These are phyloP conservation scores for Poicephalus gulielmi DNA, from an alignment of 2,113 vertebrate genomes.

Conservation along the genomic window DNA sequence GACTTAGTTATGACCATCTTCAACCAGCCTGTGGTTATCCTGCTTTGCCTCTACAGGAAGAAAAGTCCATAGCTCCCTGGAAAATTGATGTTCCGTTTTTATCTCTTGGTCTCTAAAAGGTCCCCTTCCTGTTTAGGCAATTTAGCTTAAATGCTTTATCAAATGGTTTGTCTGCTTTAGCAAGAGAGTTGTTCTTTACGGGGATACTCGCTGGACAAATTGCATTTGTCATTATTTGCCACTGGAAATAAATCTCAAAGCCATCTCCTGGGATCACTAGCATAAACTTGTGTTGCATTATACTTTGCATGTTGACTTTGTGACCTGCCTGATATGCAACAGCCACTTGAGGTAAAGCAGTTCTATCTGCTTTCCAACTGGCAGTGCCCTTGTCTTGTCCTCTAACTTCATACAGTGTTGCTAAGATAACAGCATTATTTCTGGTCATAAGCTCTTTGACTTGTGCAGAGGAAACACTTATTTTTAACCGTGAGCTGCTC, in stretches of 20 bases:
- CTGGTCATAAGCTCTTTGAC: slow-evolving; percentile 7
- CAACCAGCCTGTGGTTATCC: not conserved
- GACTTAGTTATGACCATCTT: not conserved
- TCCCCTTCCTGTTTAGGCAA: not conserved
- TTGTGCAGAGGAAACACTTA: slow-evolving; percentile 16
- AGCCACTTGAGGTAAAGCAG: slow-evolving; percentile 49
- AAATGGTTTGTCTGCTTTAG: not conserved
- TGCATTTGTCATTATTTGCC: not conserved
- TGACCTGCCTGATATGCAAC: slow-evolving; percentile 36
- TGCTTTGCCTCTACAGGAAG: not conserved
- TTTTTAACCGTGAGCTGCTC: slow-evolving; percentile 45
- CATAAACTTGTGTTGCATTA: not conserved
- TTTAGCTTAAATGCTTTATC: not conserved
- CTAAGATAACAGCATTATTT: slow-evolving; percentile 52
- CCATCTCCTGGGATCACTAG: not conserved
- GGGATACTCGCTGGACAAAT: not conserved
- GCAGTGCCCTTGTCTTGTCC: slow-evolving; percentile 53
- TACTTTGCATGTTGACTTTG: not conserved
- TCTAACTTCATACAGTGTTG: slow-evolving; percentile 10
- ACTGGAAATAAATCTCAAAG: not conserved
- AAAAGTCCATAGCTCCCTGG: not conserved
- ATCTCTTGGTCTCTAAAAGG: not conserved
- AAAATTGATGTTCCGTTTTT: not conserved
- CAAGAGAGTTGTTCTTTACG: not conserved
- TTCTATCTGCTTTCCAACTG: slow-evolving; percentile 6